Percentiles rank a stretch among this genome's conserved stretches.
Evolutionary conservation across 2,113 vertebrate species (phyloP).

Genomic region (Calidris pygmaea): DNA sequence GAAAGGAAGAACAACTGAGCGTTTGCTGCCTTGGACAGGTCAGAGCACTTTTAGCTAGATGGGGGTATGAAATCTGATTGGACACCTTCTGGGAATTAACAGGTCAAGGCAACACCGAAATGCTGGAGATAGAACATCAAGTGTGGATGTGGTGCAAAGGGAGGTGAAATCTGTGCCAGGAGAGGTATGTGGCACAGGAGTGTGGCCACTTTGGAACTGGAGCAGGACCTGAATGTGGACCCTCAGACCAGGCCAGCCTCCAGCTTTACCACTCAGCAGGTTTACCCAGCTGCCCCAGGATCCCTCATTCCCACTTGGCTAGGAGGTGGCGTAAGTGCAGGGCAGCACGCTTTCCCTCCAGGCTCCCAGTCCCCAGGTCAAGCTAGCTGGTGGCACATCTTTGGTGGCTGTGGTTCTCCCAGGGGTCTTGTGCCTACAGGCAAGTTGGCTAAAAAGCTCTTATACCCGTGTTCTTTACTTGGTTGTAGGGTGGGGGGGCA

Average conservation of each 20-base stretch:
- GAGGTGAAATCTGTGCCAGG: neutral
- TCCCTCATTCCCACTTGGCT: neutral
- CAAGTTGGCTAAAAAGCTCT: neutral
- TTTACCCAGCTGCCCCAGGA: neutral
- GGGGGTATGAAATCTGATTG: neutral
- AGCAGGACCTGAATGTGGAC: neutral
- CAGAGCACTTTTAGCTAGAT: neutral
- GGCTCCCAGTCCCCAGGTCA: neutral
- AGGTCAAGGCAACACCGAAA: neutral
- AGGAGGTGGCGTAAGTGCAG: neutral
- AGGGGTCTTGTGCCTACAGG: neutral
- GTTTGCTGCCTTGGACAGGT: neutral
- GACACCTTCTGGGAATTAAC: neutral
- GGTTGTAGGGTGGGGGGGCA: neutral
- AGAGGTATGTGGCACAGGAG: neutral
- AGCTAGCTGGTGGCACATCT: rapidly evolving
- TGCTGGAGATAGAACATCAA: neutral
- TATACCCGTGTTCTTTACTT: neutral
- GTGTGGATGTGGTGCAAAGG: neutral
- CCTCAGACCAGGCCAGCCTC: neutral
- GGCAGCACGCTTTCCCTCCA: rapidly evolving
- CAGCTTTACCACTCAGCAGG: neutral
- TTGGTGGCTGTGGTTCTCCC: neutral
- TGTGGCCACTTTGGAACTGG: neutral
- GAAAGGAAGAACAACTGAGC: neutral